A percentile compares a stretch with the other conserved stretches of the same genome.
phyloP scores from a whole-genome alignment of 2,113 vertebrate species.

The Telmatochromis sp. region DNA sequence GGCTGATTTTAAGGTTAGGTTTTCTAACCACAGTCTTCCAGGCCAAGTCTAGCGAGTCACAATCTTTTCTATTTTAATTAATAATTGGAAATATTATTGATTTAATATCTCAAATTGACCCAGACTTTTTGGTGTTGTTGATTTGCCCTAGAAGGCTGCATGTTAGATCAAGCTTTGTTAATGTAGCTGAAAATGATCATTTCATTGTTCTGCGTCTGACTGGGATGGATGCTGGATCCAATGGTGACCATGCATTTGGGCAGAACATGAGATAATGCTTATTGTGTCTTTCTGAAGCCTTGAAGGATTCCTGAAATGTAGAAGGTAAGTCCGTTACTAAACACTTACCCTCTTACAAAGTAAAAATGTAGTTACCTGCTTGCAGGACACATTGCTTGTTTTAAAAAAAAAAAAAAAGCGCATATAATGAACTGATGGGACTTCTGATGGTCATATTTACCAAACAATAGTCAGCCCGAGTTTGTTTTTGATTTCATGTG shows the following conservation, averaged over 20 bases:
- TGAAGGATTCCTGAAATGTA: conserved; percentile 46
- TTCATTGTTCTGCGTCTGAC: conserved; percentile 56
- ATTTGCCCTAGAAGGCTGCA: conserved; percentile 50
- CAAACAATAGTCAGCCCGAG: conserved; percentile 60
- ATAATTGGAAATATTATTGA: neutral
- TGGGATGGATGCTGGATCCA: conserved; percentile 39
- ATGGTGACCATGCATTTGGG: conserved; percentile 45
- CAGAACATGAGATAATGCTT: conserved; percentile 43
- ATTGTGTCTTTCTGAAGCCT: conserved; percentile 20
- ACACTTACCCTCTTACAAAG: conserved; percentile 31
- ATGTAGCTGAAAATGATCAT: conserved; percentile 50
- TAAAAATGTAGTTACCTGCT: neutral
- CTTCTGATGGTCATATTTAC: conserved; percentile 68
- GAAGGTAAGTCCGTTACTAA: conserved; percentile 42
- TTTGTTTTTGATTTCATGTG: conserved; percentile 33
- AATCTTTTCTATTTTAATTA: neutral
- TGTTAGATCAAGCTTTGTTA: conserved; percentile 24
- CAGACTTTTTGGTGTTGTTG: neutral
- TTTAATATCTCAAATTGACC: neutral
- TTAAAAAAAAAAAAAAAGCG: neutral
- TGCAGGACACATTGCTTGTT: neutral
- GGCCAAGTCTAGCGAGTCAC: conserved; percentile 22
- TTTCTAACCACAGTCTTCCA: conserved; percentile 57
- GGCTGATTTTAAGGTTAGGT: conserved; percentile 2
- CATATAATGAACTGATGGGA: conserved; percentile 32